These are phyloP conservation scores for Aplysina aerophoba DNA, from an alignment of 37 sponge, comb jelly and placozoan species.

Conservation along the genomic window DNA sequence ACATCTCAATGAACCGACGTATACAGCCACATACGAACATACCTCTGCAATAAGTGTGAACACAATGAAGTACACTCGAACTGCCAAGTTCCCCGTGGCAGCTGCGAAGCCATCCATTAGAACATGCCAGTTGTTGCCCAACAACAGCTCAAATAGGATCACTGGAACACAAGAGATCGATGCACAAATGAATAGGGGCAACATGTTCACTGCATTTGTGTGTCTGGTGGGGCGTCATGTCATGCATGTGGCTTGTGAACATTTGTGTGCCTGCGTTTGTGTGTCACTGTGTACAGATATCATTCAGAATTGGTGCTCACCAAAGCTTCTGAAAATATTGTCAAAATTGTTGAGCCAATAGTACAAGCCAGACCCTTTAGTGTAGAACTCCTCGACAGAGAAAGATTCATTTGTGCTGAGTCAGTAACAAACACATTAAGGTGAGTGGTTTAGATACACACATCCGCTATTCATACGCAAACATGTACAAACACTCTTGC, in stretches of 20 bases:
- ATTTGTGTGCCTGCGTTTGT: too few species aligned
- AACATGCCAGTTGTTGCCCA: slow-evolving; percentile 90
- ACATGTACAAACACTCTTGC: too few species aligned
- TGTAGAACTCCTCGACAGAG: slow-evolving; percentile 44
- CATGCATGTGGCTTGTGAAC: too few species aligned
- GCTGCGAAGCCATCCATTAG: slow-evolving; percentile 67
- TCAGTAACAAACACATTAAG: too few species aligned
- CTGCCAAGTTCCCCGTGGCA: neutral
- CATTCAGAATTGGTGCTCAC: too few species aligned
- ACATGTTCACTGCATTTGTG: too few species aligned
- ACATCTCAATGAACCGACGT: neutral
- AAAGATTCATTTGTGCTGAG: slow-evolving; percentile 43
- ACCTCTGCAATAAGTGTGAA: slow-evolving; percentile 22
- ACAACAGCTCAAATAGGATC: slow-evolving; percentile 82
- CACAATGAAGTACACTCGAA: slow-evolving; percentile 24
- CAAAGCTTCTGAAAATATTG: slow-evolving; percentile 70
- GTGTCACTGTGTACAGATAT: neutral
- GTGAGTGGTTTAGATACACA: too few species aligned
- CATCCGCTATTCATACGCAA: too few species aligned
- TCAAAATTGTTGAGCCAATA: slow-evolving; percentile 80
- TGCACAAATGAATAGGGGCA: neutral
- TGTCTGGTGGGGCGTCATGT: too few species aligned
- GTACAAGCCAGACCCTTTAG: slow-evolving; percentile 38
- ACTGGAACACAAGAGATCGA: slow-evolving; percentile 37
- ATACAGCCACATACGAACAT: neutral